Evolutionary conservation across 2,888 invertebrate species (phyloP).

Genomic region (Cheilosia urbana): DNA sequence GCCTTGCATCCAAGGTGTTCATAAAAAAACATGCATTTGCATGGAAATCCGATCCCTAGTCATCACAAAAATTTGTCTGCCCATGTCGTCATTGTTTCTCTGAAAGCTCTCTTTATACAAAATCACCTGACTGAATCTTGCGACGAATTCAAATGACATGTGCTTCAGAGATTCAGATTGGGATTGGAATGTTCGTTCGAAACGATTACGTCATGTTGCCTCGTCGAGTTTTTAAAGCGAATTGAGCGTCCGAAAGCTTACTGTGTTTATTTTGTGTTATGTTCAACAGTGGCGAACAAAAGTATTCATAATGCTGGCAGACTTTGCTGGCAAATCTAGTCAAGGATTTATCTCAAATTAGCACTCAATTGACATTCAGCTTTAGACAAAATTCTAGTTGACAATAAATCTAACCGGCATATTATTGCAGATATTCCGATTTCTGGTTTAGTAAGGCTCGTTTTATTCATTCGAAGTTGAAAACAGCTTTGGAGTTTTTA

Average conservation of each 20-base stretch:
- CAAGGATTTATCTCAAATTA: too few species aligned
- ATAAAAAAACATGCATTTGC: too few species aligned
- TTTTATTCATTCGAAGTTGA: too few species aligned
- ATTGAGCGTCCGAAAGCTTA: constrained; percentile 9
- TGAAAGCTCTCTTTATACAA: background rate
- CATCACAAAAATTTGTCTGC: background rate
- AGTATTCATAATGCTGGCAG: background rate
- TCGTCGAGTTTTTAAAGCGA: background rate
- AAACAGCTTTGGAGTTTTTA: too few species aligned
- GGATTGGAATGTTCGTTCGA: constrained; percentile 14
- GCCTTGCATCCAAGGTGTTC: too few species aligned
- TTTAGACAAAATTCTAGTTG: too few species aligned
- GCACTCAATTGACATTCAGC: too few species aligned
- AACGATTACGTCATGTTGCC: background rate
- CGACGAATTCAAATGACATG: constrained; percentile 23
- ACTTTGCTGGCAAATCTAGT: too few species aligned
- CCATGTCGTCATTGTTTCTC: constrained; percentile 47
- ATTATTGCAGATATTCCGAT: too few species aligned
- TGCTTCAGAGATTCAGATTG: constrained; percentile 19
- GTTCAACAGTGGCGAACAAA: constrained; percentile 3
- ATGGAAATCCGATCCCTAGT: too few species aligned
- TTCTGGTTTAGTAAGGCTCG: too few species aligned
- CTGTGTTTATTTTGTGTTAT: background rate
- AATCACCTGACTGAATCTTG: constrained; percentile 49
- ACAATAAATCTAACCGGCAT: too few species aligned